Conservation (phyloP, 1,140 invertebrate species). For the Bombus cullumanus region DNA sequence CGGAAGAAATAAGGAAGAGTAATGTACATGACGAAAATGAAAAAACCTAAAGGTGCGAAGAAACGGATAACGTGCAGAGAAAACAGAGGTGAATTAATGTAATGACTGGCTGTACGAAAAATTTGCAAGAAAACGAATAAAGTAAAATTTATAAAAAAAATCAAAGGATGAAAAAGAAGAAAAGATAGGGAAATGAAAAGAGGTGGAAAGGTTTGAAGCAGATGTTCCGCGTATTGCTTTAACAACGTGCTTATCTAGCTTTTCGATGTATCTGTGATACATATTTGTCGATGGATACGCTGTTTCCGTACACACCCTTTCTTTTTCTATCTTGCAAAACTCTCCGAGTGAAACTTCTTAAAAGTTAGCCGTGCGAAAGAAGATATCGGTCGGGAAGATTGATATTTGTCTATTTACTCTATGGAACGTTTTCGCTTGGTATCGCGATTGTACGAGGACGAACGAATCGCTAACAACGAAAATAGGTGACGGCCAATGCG, state of each 20-base stretch:
- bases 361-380: neutral
- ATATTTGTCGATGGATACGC: neutral
- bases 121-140: neutral
- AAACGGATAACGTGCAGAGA: neutral
- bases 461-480: neutral
- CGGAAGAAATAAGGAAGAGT: too few species aligned
- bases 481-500: constrained; percentile 22
- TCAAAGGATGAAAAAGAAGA: neutral
- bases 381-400: neutral
- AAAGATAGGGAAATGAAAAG: neutral
- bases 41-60: neutral
- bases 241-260: neutral
- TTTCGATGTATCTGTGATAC: neutral
- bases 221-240: neutral
- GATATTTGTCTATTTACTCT: neutral
- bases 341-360: neutral
- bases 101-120: neutral
- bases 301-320: neutral
- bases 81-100: neutral
- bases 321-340: neutral
- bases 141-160: neutral
- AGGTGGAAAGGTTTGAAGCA: too few species aligned
- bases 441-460: neutral
- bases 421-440: neutral
- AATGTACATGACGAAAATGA: neutral